These are phyloP conservation scores for Tachystola acroxantha DNA, from an alignment of 2,888 invertebrate species.

Conservation along the genomic window DNA sequence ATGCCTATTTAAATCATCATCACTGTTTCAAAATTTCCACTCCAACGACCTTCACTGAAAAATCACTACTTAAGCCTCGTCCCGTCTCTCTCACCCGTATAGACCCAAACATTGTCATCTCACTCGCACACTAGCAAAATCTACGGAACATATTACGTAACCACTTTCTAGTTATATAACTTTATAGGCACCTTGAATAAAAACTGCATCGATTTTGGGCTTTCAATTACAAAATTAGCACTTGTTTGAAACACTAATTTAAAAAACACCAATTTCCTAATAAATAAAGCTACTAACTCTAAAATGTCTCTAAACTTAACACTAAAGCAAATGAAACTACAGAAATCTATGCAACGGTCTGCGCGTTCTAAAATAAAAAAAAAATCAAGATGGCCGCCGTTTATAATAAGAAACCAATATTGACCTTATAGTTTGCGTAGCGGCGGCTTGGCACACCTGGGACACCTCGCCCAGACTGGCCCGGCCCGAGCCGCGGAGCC, in stretches of 20 bases:
- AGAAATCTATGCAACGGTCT: constrained; percentile 14
- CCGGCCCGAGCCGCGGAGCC: constrained; percentile 37
- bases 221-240: neutral
- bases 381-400: constrained; percentile 34
- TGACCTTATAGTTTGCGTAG: constrained; percentile 56
- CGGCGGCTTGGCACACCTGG: constrained; percentile 70
- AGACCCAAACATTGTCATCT: constrained; percentile 20
- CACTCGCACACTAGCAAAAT: constrained; percentile 22
- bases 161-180: constrained; percentile 9
- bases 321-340: constrained; percentile 12
- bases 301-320: constrained; percentile 11
- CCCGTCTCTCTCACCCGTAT: constrained; percentile 24
- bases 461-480: constrained; percentile 69
- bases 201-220: neutral
- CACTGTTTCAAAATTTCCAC: constrained; percentile 17
- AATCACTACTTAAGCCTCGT: constrained; percentile 25
- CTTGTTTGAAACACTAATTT: neutral
- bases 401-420: constrained; percentile 32
- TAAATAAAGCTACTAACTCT: constrained; percentile 8
- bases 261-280: neutral
- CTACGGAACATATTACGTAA: constrained; percentile 27
- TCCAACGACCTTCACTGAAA: constrained; percentile 27
- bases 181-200: neutral
- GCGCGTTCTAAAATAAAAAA: constrained; percentile 23
- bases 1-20: too few relatives aligned